Conservation (phyloP, 2,797 vertebrate genomes). For the Alexandromys oeconomus region DNA sequence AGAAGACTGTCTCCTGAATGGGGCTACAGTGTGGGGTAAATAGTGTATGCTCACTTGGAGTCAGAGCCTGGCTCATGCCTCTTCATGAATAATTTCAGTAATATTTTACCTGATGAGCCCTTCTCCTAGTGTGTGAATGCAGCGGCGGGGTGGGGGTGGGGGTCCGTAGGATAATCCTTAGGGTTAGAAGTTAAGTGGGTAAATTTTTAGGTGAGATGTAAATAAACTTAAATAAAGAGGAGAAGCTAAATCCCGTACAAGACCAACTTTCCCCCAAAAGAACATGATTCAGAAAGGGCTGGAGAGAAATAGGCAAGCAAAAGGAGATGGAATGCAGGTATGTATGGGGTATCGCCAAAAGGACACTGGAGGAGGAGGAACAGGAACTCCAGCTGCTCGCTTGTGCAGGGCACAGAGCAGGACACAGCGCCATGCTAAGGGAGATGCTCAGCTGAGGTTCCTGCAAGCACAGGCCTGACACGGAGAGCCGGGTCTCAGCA, state of each 20-base stretch:
- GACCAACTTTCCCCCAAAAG: conserved; percentile 21
- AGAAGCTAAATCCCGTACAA: conserved; percentile 17
- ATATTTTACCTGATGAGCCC: not conserved
- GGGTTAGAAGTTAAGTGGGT: not conserved
- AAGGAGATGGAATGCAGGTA: not conserved
- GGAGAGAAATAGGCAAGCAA: not conserved
- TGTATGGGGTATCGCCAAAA: not conserved
- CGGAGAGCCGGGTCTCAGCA: not conserved
- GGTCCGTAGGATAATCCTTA: not conserved
- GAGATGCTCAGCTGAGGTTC: not conserved
- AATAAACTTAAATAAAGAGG: not conserved
- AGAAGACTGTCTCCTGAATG: not conserved
- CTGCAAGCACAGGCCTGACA: fast-evolving
- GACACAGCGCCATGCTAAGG: not conserved
- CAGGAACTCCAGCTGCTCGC: not conserved
- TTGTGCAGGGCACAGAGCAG: not conserved
- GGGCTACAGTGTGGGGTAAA: not conserved
- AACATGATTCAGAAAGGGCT: not conserved
- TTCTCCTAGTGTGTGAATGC: not conserved
- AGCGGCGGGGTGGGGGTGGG: fast-evolving
- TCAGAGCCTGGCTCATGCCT: conserved; percentile 5
- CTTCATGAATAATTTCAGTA: conserved; percentile 11
- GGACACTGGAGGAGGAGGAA: not conserved
- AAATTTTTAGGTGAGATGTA: not conserved
- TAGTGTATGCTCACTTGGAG: not conserved